phyloP scores from a whole-genome alignment of 1,140 invertebrate genomes.

The Frieseomelitta varia region DNA sequence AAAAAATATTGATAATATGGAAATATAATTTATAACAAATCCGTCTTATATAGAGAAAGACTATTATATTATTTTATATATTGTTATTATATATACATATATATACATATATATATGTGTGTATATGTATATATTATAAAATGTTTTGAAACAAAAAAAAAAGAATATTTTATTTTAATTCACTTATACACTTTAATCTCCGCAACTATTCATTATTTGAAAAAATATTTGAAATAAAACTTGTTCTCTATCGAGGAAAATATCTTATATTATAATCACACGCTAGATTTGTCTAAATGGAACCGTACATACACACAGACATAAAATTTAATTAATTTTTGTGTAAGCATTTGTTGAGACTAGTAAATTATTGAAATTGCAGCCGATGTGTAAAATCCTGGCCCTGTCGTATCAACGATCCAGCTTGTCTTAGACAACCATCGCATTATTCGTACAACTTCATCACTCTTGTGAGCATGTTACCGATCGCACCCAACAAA shows the following conservation, averaged over 20 bases:
- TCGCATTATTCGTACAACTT: constrained; percentile 95
- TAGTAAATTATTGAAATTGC: constrained; percentile 73
- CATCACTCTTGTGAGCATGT: constrained; percentile 93
- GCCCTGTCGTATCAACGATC: constrained; percentile 87
- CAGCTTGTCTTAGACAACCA: constrained; percentile 88
- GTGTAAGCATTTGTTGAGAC: not conserved
- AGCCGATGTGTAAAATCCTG: constrained; percentile 91
- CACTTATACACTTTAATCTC: too few species aligned
- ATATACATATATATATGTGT: too few species aligned
- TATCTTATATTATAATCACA: not conserved
- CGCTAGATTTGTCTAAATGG: too few species aligned
- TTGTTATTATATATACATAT: too few species aligned
- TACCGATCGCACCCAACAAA: constrained; percentile 87
- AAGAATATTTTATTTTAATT: too few species aligned
- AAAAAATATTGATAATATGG: too few species aligned
- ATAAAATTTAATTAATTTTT: not conserved
- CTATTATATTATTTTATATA: too few species aligned
- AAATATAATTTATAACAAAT: not conserved
- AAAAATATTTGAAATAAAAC: too few species aligned
- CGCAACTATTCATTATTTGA: too few species aligned
- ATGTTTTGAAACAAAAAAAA: too few species aligned
- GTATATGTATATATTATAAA: too few species aligned
- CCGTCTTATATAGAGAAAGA: too few species aligned
- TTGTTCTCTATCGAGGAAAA: not conserved
- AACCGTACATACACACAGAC: not conserved